Base-by-base conservation (phyloP, 1,140 invertebrate genomes). In the Adelges cooleyi region DNA sequence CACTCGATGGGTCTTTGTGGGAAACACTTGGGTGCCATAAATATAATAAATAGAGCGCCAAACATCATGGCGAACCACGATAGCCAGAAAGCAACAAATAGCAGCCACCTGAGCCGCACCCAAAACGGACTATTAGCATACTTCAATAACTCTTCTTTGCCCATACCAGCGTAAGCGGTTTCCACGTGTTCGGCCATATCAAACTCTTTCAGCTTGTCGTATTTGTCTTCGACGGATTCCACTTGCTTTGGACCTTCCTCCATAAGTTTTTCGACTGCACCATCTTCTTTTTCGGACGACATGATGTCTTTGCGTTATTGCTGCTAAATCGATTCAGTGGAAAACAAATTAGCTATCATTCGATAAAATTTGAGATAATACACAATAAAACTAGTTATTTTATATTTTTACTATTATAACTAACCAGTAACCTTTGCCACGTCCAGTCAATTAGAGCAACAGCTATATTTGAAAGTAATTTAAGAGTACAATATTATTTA, bases 61-160 rank as follows among this genome's bases (percentile, higher is more conserved):
- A 82, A 82, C 40, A 95, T 75, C 90, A 94, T 95, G 36, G 79
- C 83, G 52, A 85, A 72, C 92, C 92, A 95, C 33, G 89, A 71
- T 15, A 86, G 67, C 92, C 92, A 95, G 73, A 95, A 95, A 8
- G 83, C 69, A 27, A 89, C 77, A 72, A 95, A 95, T 54, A 94
- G 80, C 68, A 84, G 78, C 88, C 87, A 91, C 70, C 92, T 80
- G 48, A 92, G 75, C 51, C 83, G 81, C 27, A 92, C 80, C 91
- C 92, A 95, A 73, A 92, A 93, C 29, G 91, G 91, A 76, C 94
- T 90, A 72, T 91, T 91, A 0, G 89, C 89, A 71, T 84, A 90
- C 75, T 91, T 91, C 86, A 94, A 85, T 50, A 95, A 75, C 73
- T 95, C 92, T 71, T 93, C 90, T 75, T 94, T 95, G 4, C 66